phyloP scores from a whole-genome alignment of 23 tunicate species.

The Halocynthia aurantium region DNA sequence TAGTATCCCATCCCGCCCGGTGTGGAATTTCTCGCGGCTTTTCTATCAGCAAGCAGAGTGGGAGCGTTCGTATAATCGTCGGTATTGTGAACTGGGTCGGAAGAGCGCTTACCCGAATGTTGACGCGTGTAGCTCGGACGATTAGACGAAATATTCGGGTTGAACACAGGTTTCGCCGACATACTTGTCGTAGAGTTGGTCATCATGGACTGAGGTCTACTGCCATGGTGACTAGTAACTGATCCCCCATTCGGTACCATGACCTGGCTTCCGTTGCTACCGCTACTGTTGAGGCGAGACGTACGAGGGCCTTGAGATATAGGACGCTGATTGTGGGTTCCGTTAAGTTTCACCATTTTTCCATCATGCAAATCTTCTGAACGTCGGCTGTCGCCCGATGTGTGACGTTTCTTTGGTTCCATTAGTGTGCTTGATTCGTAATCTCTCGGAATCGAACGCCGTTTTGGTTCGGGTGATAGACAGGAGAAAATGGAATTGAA shows the following conservation, averaged over 20 bases:
- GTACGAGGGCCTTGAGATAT: constrained; percentile 3
- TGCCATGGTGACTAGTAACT: background rate
- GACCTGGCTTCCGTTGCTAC: constrained; percentile 12
- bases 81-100: constrained; percentile 3
- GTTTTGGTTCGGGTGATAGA: constrained; percentile 16
- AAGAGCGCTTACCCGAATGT: constrained; percentile 13
- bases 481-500: background rate
- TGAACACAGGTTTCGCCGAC: background rate
- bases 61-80: constrained; percentile 14
- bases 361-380: background rate
- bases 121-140: background rate
- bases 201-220: constrained; percentile 1
- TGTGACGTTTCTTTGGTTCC: background rate
- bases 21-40: constrained; percentile 14
- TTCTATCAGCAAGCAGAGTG: constrained; percentile 9
- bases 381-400: background rate
- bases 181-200: constrained; percentile 1
- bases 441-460: background rate
- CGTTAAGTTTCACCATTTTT: constrained; percentile 2
- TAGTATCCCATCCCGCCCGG: background rate
- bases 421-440: background rate
- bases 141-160: background rate
- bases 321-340: background rate
- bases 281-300: constrained; percentile 1
- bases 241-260: constrained; percentile 3